A percentile compares a stretch with the other conserved stretches of the same genome.
These are phyloP conservation scores for Idaea aversata DNA, from an alignment of 2,888 invertebrate species.

Conservation along the genomic window DNA sequence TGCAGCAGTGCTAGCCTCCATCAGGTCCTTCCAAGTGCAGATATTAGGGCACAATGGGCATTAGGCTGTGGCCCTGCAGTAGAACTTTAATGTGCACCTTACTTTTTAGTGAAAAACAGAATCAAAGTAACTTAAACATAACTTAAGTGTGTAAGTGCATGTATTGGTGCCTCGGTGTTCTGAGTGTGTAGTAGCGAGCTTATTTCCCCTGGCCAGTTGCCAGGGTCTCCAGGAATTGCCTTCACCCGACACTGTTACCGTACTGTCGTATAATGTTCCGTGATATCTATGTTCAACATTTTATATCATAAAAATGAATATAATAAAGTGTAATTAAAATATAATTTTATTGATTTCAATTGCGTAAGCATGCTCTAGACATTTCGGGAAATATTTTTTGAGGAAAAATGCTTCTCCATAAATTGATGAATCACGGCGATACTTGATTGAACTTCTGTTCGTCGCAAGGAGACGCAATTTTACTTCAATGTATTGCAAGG, in stretches of 20 bases:
- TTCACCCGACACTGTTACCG: constrained; percentile 67
- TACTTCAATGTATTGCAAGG: too few species aligned
- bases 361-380: too few species aligned
- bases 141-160: constrained; percentile 55
- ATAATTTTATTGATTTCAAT: not conserved
- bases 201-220: constrained; percentile 73
- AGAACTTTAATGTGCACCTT: not conserved
- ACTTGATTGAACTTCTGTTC: too few species aligned
- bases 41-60: not conserved
- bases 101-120: not conserved
- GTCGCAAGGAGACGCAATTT: too few species aligned
- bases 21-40: too few species aligned
- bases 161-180: constrained; percentile 60
- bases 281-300: not conserved
- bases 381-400: too few species aligned
- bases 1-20: too few species aligned
- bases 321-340: not conserved
- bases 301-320: not conserved
- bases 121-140: constrained; percentile 19
- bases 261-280: constrained; percentile 44
- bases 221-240: constrained; percentile 72
- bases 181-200: constrained; percentile 68
- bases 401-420: too few species aligned
- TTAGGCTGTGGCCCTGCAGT: not conserved
- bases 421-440: too few species aligned